Percentiles rank a stretch among this genome's conserved stretches.
Conservation (phyloP, 2,113 vertebrate species). For the Nanorana parkeri region DNA sequence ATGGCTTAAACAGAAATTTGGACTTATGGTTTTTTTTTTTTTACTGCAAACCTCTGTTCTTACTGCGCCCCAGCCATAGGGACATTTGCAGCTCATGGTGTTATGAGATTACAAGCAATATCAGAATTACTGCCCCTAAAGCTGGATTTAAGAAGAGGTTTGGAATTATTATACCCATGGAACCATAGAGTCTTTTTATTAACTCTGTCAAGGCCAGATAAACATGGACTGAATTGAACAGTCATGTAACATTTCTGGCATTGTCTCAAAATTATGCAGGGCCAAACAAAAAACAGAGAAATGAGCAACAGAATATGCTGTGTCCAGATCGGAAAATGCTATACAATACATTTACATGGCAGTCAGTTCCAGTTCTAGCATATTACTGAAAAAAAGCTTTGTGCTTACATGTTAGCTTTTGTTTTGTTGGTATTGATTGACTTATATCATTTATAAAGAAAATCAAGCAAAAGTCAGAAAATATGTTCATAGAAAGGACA, state of each 20-base stretch:
- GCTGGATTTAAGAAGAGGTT: conserved; percentile 59
- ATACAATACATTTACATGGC: no score
- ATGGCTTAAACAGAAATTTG: conserved; percentile 6
- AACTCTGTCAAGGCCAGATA: conserved; percentile 13
- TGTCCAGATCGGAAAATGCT: no score
- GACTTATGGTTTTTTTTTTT: conserved; percentile 55
- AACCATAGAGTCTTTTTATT: conserved; percentile 41
- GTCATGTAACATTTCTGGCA: not conserved
- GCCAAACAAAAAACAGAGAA: not conserved
- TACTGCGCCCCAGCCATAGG: conserved; percentile 52
- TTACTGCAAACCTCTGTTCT: conserved; percentile 61
- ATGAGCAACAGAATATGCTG: no score
- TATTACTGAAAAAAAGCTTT: no score
- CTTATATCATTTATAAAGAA: no score
- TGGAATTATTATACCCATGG: conserved; percentile 59
- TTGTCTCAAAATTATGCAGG: no score
- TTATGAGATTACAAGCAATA: conserved; percentile 68
- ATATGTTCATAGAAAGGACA: no score
- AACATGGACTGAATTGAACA: not conserved
- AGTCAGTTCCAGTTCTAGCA: no score
- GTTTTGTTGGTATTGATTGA: no score
- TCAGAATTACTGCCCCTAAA: conserved; percentile 65
- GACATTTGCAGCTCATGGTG: conserved; percentile 56
- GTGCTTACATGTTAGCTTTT: no score
- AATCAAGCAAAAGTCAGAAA: no score